These are phyloP conservation scores for Ethmia dodecea DNA, from an alignment of 2,888 invertebrate genomes.

Conservation along the genomic window DNA sequence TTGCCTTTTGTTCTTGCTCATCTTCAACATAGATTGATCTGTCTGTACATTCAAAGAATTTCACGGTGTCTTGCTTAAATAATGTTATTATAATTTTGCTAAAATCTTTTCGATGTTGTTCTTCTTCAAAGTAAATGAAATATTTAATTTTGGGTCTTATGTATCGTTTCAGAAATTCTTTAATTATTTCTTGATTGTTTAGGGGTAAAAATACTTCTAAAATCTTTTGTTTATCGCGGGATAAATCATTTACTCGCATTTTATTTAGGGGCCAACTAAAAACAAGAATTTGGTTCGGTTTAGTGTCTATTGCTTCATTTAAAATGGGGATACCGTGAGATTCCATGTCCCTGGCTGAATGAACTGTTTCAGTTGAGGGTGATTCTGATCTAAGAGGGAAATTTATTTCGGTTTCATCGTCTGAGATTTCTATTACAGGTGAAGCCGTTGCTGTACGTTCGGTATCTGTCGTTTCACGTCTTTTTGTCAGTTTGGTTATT, in stretches of 20 bases:
- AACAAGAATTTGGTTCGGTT: constrained; percentile 18
- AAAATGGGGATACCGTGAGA: constrained; percentile 9
- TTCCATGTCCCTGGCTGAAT: constrained; percentile 2
- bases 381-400: too few relatives aligned
- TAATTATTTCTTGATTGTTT: constrained; percentile 10
- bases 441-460: neutral
- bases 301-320: constrained; percentile 13
- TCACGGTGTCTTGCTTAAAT: constrained; percentile 18
- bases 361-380: constrained; percentile 1
- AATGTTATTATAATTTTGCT: constrained; percentile 14
- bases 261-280: constrained; percentile 7
- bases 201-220: constrained; percentile 5
- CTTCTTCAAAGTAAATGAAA: constrained; percentile 20
- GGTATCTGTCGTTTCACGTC: neutral
- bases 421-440: too few relatives aligned
- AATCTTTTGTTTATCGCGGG: too few relatives aligned
- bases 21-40: constrained; percentile 14
- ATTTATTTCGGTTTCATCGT: too few relatives aligned
- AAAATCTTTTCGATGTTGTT: constrained; percentile 6
- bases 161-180: constrained; percentile 15
- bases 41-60: constrained; percentile 23
- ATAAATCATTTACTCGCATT: constrained; percentile 9
- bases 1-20: constrained; percentile 17
- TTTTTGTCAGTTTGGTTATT: neutral
- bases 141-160: constrained; percentile 10